Evolutionary conservation across 2,797 vertebrate genomes (phyloP).

Genomic region (Amblyraja radiata): DNA sequence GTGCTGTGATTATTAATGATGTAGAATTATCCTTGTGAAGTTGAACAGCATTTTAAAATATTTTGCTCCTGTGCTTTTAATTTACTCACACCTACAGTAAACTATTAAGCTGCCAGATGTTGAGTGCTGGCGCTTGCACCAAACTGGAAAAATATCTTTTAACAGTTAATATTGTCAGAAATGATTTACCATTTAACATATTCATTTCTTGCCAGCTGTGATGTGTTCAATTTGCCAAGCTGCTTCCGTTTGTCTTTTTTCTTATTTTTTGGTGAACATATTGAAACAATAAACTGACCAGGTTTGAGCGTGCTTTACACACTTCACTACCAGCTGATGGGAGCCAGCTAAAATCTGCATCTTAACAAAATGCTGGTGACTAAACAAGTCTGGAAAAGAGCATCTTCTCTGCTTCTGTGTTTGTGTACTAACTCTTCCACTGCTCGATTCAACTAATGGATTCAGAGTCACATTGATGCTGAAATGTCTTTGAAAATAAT

Average conservation of each 20-base stretch:
- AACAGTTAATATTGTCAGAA: conserved; percentile 16
- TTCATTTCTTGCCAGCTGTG: conserved; percentile 17
- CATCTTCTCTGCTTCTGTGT: not conserved
- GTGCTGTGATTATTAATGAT: no score
- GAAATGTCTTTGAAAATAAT: not conserved
- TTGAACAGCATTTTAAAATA: not conserved
- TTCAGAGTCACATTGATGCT: not conserved
- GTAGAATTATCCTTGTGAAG: not conserved
- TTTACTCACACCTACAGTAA: conserved; percentile 13
- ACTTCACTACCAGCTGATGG: conserved; percentile 36
- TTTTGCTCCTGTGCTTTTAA: not conserved
- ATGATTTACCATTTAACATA: conserved; percentile 20
- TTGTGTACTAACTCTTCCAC: not conserved
- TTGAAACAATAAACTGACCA: conserved; percentile 29
- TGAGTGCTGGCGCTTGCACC: not conserved
- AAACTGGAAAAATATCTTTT: not conserved
- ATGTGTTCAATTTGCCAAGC: conserved; percentile 6
- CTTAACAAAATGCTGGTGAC: conserved; percentile 18
- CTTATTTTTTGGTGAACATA: not conserved
- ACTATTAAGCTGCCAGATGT: not conserved
- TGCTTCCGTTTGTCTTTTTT: conserved; percentile 25
- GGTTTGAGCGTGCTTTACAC: conserved; percentile 34
- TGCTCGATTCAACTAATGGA: conserved; percentile 17
- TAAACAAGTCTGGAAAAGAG: not conserved
- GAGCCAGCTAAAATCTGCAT: conserved; percentile 27